These are phyloP conservation scores for Diabrotica virgifera DNA, from an alignment of 1,140 invertebrate species.

Conservation along the genomic window DNA sequence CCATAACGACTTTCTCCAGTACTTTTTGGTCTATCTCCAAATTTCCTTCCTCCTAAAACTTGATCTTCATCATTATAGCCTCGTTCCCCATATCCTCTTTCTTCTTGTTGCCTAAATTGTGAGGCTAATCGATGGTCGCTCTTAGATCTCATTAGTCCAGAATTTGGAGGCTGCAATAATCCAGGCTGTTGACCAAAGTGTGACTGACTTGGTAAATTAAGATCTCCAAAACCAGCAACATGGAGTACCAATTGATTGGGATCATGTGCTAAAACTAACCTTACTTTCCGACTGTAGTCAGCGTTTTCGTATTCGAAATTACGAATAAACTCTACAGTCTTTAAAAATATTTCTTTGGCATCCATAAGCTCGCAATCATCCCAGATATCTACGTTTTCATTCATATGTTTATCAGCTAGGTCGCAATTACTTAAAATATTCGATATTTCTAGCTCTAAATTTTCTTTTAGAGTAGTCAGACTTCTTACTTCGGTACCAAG, in stretches of 20 bases:
- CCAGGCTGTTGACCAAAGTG: conserved; percentile 49
- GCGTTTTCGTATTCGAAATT: conserved; percentile 90
- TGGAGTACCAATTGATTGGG: conserved; percentile 84
- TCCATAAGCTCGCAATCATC: conserved; percentile 87
- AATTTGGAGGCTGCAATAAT: conserved; percentile 51
- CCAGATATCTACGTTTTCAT: conserved; percentile 80
- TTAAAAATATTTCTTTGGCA: conserved; percentile 91
- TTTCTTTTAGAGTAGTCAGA: conserved; percentile 83
- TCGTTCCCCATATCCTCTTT: conserved; percentile 53
- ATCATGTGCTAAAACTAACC: conserved; percentile 84
- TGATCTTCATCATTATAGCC: conserved; percentile 55
- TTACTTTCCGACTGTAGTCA: conserved; percentile 80
- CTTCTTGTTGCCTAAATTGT: conserved; percentile 84
- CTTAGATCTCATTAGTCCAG: conserved; percentile 80
- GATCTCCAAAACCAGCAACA: conserved; percentile 80
- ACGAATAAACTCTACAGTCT: conserved; percentile 89
- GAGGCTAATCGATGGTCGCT: conserved; percentile 88
- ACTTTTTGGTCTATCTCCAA: conserved; percentile 61
- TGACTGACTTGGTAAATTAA: conserved; percentile 69
- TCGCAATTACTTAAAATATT: conserved; percentile 96
- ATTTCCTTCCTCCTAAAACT: conserved; percentile 66
- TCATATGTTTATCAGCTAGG: conserved; percentile 91
- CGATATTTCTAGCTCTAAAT: conserved; percentile 85
- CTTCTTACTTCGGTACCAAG: conserved; percentile 78
- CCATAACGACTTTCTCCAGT: conserved; percentile 52